Conservation (phyloP, 2,797 vertebrate species). For the Eulemur rubriventer region DNA sequence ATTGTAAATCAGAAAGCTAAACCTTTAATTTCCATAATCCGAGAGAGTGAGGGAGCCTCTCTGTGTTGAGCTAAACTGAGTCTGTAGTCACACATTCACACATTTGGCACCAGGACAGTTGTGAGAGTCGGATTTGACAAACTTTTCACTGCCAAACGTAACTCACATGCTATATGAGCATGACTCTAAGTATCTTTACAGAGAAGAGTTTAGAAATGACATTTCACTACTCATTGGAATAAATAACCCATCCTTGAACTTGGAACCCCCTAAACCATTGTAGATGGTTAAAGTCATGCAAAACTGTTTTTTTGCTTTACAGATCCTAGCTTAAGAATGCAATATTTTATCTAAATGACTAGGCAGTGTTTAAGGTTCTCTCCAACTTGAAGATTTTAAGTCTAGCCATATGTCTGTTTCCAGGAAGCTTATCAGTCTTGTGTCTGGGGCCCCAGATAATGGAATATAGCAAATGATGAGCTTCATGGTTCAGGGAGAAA, state of each 20-base stretch:
- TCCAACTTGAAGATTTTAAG: background rate
- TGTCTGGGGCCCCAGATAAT: conserved; percentile 33
- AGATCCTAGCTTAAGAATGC: background rate
- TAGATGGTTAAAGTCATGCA: background rate
- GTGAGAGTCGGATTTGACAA: background rate
- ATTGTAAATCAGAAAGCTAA: conserved; percentile 40
- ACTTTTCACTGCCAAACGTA: background rate
- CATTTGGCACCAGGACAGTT: background rate
- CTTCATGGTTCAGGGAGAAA: background rate
- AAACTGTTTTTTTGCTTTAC: background rate
- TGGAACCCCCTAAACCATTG: background rate
- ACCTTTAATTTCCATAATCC: background rate
- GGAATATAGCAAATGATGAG: background rate
- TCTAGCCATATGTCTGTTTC: background rate
- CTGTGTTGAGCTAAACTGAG: background rate
- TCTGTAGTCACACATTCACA: background rate
- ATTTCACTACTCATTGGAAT: background rate
- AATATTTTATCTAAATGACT: conserved; percentile 53
- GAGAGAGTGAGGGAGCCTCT: background rate
- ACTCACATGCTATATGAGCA: background rate
- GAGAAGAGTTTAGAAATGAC: background rate
- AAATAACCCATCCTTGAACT: background rate
- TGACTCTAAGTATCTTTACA: background rate
- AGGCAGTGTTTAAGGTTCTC: background rate
- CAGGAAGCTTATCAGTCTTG: conserved; percentile 42